phyloP scores from a whole-genome alignment of 1,140 invertebrate genomes.

The Orius insidiosus region DNA sequence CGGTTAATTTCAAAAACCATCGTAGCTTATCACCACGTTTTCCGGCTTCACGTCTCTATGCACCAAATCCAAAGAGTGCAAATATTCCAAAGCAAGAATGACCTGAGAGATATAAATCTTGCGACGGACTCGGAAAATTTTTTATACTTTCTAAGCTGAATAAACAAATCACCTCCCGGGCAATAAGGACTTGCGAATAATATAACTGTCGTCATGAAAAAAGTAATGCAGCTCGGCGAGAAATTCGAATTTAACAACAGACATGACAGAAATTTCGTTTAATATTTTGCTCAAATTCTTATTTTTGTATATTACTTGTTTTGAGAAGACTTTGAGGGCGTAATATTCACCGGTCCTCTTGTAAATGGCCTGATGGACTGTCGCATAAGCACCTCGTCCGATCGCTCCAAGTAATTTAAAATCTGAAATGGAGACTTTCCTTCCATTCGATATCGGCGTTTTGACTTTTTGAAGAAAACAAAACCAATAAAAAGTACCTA shows the following conservation, averaged over 20 bases:
- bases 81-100: slow-evolving; percentile 14
- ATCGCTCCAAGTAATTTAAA: neutral
- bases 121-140: slow-evolving; percentile 66
- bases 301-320: neutral
- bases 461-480: too few species aligned
- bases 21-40: slow-evolving; percentile 71
- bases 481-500: too few species aligned
- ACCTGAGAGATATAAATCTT: slow-evolving; percentile 89
- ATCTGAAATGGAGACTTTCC: too few species aligned
- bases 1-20: slow-evolving; percentile 42
- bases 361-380: neutral
- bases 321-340: neutral
- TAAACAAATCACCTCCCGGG: slow-evolving; percentile 69
- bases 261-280: neutral
- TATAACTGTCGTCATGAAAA: slow-evolving; percentile 70
- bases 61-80: too few species aligned
- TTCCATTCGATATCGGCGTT: too few species aligned
- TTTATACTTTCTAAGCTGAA: slow-evolving; percentile 37
- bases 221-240: slow-evolving; percentile 48
- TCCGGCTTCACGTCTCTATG: slow-evolving; percentile 81
- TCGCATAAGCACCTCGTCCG: neutral
- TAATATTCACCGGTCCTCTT: neutral
- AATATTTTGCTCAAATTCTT: neutral
- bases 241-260: neutral
- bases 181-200: slow-evolving; percentile 68